Base-by-base conservation (phyloP, 2,888 invertebrate genomes). In the Graphium colonna region DNA sequence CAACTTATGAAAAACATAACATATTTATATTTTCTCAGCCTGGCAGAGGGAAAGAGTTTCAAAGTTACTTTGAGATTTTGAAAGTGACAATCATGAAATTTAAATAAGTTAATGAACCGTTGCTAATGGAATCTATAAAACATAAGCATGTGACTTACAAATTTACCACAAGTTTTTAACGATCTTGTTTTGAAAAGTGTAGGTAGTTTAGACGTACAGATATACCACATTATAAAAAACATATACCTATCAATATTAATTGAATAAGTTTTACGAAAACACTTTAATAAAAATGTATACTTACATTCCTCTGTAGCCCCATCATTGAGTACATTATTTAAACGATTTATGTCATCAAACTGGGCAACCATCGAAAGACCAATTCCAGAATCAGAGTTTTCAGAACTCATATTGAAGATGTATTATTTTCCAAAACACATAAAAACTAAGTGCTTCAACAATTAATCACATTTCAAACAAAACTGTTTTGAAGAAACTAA, bases 291-390 rank as follows among this genome's bases (percentile, higher is more conserved):
- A 40, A 40, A 28, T 12, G 8, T 16, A 45, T 16, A 82, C 91
- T 90, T 77, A 94, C 94, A 92, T 88, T 94, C 93, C 80, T 94
- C 94, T 13, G 93, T 92, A 1, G 91, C 91, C 64, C 92, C 93
- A 64, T 93, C 93, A 52, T 92, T 91, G 41, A 94, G 83, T 43
- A 93, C 91, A 64, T 89, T 91, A 60, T 92, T 91, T 67, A 93
- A 91, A 60, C 94, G 92, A 70, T 93, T 92, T 63, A 94, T 83
- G 79, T 95, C 94, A 74, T 95, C 94, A 74, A 93, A 93, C 66
- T 92, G 92, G 13, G 94, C 94, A 58, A 94, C 87, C 53, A 93
- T 78, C 1, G 94, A 94, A 48, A 94, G 80, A 52, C 81, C 69
- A 31, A 85, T 71, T 9, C 82, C 79, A n/a, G 72, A 73, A 68